Base-by-base conservation (phyloP, 2,888 invertebrate genomes). In the Melinaea marsaeus region DNA sequence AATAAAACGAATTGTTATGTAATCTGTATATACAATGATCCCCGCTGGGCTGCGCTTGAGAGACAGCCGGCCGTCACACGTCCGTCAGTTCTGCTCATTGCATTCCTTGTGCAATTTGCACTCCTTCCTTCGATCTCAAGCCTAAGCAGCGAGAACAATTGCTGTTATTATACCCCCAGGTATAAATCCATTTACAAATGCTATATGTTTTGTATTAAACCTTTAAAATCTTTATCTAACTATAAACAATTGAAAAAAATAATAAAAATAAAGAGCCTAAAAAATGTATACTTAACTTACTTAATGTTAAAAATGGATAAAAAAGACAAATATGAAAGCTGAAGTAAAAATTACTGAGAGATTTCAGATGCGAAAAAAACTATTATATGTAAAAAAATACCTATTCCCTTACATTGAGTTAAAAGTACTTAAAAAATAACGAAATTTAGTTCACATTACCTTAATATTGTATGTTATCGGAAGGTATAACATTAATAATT, bases 61-160 rank as follows among this genome's bases (percentile, higher is more conserved):
- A 73, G 76, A 78, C 78, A 72, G 72, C 76, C 72, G 76, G 73
- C 75, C 76, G 77, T 79, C 79, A 74, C 73, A 71, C 68, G 76
- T 72, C 78, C 72, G 76, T 82, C 85, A 75, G 84, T 84, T 85
- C 83, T 84, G 82, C 78, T 81, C 81, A 79, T 80, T 85, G 82
- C 80, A 79, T 79, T 75, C 69, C 75, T 81, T 80, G 76, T 77
- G 79, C 80, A 79, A 82, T 79, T 78, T 73, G 72, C 70, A 66
- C 75, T 70, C 67, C 66, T 67, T 69, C 72, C 67, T 66, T 69
- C 63, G 65, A 68, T 69, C 73, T 71, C 71, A 60, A 47, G 63
- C 60, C 62, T 68, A 66, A 57, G 59, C 68, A 66, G 62, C 59
- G 64, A 61, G 63, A 64, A 66, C 66, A 65, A 64, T 68, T 59